Base-by-base conservation (phyloP, 1,140 invertebrate genomes). In the Cyrtorhinus lividipennis region DNA sequence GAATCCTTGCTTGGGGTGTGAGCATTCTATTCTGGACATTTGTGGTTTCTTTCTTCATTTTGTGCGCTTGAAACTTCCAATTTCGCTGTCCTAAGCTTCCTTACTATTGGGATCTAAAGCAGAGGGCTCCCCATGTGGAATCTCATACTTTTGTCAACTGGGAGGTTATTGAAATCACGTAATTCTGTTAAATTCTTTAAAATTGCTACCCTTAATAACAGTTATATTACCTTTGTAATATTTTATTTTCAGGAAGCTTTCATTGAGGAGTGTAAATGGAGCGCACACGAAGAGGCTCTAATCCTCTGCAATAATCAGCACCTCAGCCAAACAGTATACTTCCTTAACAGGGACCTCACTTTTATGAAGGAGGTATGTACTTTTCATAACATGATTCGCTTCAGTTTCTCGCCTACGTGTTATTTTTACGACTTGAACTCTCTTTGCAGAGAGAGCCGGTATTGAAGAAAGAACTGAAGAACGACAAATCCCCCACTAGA, bases 241-340 rank as follows among this genome's bases (percentile, higher is more conserved):
- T 44, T 44, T n/a, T 13, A 60, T 59, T 59, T 60, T 62, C n/a
- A 68, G 67, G 65, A 66, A 38, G 61, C 62, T 26, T 83, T 83
- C 64, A 81, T 83, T 56, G 75, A 81, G 22, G 86, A 89, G 67
- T 85, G 87, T 72, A 80, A 85, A 63, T 95, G 90, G 90, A 86
- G 87, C 62, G 87, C 88, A 1, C 88, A 93, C 72, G 89, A 94
- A 74, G 90, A 92, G 72, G 88, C 90, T 12, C 79, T 93, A n/a
- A 76, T 80, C 5, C 77, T 90, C 10, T 92, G 90, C 75, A 82
- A 79, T 24, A 80, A 86, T 58, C 82, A 90, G 65, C 82, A 84
- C 68, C 77, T 95, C 8, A 79, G 85, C 56, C 92, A 95, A 73
- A 86, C 90, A 2, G 79, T 89, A 1, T 96, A 96, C 75, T 95